Evolutionary conservation across 30 jellyfish, hydroid and myxozoan genomes (phyloP).

Genomic region (Chrysaora quinquecirrha): DNA sequence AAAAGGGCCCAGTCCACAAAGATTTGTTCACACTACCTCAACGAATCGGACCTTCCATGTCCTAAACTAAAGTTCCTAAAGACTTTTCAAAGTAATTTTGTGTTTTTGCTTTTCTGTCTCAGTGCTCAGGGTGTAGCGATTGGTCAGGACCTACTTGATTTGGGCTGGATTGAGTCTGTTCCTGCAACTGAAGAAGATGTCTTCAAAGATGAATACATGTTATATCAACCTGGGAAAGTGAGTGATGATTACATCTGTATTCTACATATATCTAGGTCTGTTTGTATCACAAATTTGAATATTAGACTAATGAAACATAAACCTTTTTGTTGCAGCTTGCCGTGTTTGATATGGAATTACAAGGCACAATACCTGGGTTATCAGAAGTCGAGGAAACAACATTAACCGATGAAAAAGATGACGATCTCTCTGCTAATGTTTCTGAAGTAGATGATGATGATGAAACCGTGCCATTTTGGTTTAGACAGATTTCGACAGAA

Average conservation of each 20-base stretch:
- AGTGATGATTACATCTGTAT: not conserved
- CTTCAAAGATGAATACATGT: conserved; percentile 94
- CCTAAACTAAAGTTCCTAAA: too few species aligned
- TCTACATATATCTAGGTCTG: too few species aligned
- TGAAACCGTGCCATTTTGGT: conserved; percentile 77
- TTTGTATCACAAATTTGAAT: too few species aligned
- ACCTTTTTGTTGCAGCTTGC: conserved; percentile 53
- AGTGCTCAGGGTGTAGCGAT: conserved; percentile 87
- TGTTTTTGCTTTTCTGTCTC: too few species aligned
- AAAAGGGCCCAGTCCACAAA: too few species aligned
- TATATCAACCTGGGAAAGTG: conserved; percentile 97
- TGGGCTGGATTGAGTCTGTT: conserved; percentile 93
- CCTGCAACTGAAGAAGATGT: conserved; percentile 82
- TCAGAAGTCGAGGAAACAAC: conserved; percentile 16
- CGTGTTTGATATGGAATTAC: conserved; percentile 67
- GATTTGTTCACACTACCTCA: too few species aligned
- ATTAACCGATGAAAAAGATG: conserved; percentile 5
- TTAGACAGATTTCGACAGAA: conserved; percentile 61
- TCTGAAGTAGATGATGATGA: conserved; percentile 77
- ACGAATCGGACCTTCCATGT: too few species aligned
- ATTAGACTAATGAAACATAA: not conserved
- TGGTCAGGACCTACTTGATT: conserved; percentile 87
- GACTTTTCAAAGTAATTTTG: too few species aligned
- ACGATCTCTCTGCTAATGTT: conserved; percentile 12
- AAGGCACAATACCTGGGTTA: conserved; percentile 2